phyloP scores from a whole-genome alignment of 2,888 invertebrate genomes.

The Oxyteleia sp. region DNA sequence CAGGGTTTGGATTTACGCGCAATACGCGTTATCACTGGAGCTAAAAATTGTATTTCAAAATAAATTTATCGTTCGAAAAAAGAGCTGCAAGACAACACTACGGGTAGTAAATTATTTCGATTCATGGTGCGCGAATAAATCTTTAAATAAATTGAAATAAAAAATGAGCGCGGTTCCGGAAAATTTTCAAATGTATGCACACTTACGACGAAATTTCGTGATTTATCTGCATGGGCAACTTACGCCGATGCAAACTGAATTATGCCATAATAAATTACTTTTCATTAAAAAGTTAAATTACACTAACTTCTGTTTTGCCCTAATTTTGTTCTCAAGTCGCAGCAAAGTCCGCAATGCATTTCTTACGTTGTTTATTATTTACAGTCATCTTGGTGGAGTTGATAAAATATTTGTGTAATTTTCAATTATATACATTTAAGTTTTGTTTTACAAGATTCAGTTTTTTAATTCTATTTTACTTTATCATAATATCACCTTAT shows the following conservation, averaged over 20 bases:
- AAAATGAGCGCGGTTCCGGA: neutral
- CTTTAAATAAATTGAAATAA: slow-evolving; percentile 5
- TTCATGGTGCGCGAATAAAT: neutral
- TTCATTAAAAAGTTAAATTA: slow-evolving; percentile 16
- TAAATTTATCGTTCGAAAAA: neutral
- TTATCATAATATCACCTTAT: too few relatives aligned
- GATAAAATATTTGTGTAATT: neutral
- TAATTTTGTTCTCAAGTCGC: neutral
- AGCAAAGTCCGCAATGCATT: neutral
- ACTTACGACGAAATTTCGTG: slow-evolving; percentile 2
- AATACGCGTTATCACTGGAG: too few relatives aligned
- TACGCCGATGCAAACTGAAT: neutral
- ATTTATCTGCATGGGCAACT: slow-evolving; percentile 1
- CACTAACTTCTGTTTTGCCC: neutral
- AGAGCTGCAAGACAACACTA: neutral
- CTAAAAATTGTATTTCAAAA: neutral
- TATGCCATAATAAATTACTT: slow-evolving; percentile 2
- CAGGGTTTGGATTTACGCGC: too few relatives aligned
- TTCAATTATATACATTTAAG: neutral
- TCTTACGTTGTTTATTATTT: neutral
- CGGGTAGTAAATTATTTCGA: neutral
- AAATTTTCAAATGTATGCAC: slow-evolving; percentile 8
- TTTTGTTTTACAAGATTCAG: too few relatives aligned
- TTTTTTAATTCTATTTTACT: too few relatives aligned
- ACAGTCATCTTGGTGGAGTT: too few relatives aligned